Conservation (phyloP, 2,888 invertebrate species). For the Ophraella communa region DNA sequence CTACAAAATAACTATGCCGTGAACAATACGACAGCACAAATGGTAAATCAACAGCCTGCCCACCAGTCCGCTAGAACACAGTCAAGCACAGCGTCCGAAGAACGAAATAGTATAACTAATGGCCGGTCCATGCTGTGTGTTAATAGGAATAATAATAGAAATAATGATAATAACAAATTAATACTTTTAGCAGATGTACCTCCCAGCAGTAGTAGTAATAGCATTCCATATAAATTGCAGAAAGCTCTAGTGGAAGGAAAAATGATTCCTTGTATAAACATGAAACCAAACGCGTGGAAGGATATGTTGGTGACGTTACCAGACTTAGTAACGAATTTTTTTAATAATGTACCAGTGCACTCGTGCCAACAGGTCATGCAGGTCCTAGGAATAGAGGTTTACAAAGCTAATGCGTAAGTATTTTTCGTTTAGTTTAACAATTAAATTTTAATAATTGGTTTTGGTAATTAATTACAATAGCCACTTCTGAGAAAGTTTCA, state of each 20-base stretch:
- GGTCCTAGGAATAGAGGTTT: slow-evolving; percentile 79
- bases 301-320: slow-evolving; percentile 84
- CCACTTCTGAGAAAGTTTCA: not conserved
- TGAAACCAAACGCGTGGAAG: slow-evolving; percentile 82
- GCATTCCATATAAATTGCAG: slow-evolving; percentile 76
- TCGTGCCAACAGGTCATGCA: slow-evolving; percentile 82
- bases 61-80: slow-evolving; percentile 53
- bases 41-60: slow-evolving; percentile 58
- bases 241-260: slow-evolving; percentile 81
- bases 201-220: slow-evolving; percentile 69
- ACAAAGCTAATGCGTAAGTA: slow-evolving; percentile 82
- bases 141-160: slow-evolving; percentile 18
- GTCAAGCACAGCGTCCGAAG: slow-evolving; percentile 48
- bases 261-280: slow-evolving; percentile 85
- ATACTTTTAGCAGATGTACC: slow-evolving; percentile 75
- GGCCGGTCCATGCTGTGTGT: slow-evolving; percentile 46
- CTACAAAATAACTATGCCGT: slow-evolving; percentile 46
- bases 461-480: not conserved
- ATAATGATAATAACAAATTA: slow-evolving; percentile 66
- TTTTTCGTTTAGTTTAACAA: slow-evolving; percentile 13
- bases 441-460: no score
- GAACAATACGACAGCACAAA: slow-evolving; percentile 49
- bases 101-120: slow-evolving; percentile 49
- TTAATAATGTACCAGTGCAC: slow-evolving; percentile 76
- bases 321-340: slow-evolving; percentile 81